These are phyloP conservation scores for Eupithecia pulchellata DNA, from an alignment of 2,888 invertebrate species.

Conservation along the genomic window DNA sequence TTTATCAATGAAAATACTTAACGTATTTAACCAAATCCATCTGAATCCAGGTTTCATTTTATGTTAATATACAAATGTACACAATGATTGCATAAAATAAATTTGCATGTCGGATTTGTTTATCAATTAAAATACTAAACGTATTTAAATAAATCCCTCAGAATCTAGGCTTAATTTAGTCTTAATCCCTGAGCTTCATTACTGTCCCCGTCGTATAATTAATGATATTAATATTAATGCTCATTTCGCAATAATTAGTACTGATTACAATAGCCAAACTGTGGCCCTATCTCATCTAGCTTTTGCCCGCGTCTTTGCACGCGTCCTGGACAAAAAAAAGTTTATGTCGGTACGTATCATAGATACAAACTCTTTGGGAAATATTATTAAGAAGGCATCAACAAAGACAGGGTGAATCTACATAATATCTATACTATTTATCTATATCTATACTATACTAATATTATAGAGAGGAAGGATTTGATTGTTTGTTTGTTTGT, in stretches of 20 bases:
- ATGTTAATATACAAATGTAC: no score
- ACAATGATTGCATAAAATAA: no score
- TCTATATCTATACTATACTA: no score
- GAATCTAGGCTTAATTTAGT: neutral
- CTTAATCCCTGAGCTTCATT: neutral
- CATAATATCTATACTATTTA: no score
- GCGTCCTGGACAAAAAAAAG: neutral
- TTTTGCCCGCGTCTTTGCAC: neutral
- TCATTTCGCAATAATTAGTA: conserved; percentile 4
- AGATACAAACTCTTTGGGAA: no score
- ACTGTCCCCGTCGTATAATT: no score
- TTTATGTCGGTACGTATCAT: no score
- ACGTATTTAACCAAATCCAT: neutral
- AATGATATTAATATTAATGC: no score
- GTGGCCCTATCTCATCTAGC: neutral
- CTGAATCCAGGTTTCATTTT: neutral
- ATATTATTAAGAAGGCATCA: no score
- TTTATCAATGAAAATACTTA: neutral
- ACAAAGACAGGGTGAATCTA: no score
- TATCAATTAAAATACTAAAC: neutral
- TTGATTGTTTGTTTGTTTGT: no score
- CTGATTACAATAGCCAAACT: neutral
- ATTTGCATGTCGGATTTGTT: neutral
- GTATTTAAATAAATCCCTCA: neutral
- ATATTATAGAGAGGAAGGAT: no score